phyloP scores from a whole-genome alignment of 2,113 vertebrate genomes.

The Peromyscus leucopus region DNA sequence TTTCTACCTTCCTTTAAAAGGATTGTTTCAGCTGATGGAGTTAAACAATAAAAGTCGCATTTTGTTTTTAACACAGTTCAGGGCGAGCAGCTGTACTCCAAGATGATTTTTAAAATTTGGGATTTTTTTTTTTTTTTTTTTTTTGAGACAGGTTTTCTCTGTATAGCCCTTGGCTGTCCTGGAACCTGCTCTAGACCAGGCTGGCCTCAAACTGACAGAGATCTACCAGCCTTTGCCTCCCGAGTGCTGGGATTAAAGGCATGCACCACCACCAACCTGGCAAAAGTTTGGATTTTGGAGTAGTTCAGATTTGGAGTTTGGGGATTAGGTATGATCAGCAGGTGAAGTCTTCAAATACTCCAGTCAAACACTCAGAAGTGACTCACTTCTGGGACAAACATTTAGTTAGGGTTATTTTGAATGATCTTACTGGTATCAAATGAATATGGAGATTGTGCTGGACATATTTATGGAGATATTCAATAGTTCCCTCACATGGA shows the following conservation, averaged over 20 bases:
- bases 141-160: too few species aligned
- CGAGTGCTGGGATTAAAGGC: too few species aligned
- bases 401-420: conserved; percentile 3
- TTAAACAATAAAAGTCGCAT: conserved; percentile 11
- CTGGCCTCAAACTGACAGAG: too few species aligned
- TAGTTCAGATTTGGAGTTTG: not conserved
- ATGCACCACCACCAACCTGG: too few species aligned
- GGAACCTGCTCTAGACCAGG: too few species aligned
- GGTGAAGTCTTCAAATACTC: not conserved
- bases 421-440: not conserved
- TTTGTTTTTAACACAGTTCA: conserved; percentile 43
- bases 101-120: not conserved
- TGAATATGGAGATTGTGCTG: conserved; percentile 3
- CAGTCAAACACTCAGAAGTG: not conserved
- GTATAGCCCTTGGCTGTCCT: too few species aligned
- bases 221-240: too few species aligned
- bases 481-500: not conserved
- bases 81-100: not conserved
- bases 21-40: conserved; percentile 12
- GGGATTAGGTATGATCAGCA: not conserved
- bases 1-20: conserved; percentile 10
- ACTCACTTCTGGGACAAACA: not conserved
- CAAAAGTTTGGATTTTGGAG: not conserved
- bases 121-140: too few species aligned
- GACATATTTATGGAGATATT: not conserved